Evolutionary conservation across 1,140 invertebrate species (phyloP).

Genomic region (Matsumurasca onukii): DNA sequence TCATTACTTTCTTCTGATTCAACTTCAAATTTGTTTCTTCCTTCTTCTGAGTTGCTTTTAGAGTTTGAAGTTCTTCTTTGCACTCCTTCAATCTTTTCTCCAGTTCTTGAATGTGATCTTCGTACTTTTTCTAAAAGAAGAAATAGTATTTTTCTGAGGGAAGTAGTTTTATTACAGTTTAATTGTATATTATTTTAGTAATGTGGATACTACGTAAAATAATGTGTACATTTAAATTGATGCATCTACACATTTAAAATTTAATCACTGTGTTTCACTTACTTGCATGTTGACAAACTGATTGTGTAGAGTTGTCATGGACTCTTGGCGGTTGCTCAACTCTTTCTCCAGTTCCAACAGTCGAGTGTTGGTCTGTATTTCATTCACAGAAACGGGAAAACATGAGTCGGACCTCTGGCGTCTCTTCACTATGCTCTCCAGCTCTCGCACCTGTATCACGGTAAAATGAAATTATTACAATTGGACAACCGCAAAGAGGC

Average conservation of each 20-base stretch:
- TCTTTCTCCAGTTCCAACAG: slow-evolving; percentile 24
- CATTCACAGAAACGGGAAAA: background rate
- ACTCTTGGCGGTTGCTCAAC: slow-evolving; percentile 14
- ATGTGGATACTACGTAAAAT: background rate
- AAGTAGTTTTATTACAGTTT: no score
- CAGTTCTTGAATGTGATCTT: slow-evolving; percentile 68
- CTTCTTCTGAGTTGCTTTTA: slow-evolving; percentile 29
- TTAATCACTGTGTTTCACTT: background rate
- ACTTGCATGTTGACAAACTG: slow-evolving; percentile 35
- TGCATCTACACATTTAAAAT: background rate
- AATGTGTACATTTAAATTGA: no score
- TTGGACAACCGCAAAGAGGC: no score
- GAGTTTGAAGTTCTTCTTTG: slow-evolving; percentile 35
- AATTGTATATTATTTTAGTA: background rate
- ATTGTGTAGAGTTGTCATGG: slow-evolving; percentile 28
- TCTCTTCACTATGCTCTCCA: slow-evolving; percentile 36
- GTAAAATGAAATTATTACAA: background rate
- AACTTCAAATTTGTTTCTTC: slow-evolving; percentile 17
- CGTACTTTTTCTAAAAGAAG: slow-evolving; percentile 58
- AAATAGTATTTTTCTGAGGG: background rate
- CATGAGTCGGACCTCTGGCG: slow-evolving; percentile 30
- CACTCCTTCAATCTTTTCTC: slow-evolving; percentile 59
- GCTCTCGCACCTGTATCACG: slow-evolving; percentile 34
- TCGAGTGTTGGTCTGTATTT: background rate
- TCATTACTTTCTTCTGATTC: slow-evolving; percentile 8